These are phyloP conservation scores for Cassiopea andromeda DNA, from an alignment of 30 jellyfish, hydroid and myxozoan genomes.

Conservation along the genomic window DNA sequence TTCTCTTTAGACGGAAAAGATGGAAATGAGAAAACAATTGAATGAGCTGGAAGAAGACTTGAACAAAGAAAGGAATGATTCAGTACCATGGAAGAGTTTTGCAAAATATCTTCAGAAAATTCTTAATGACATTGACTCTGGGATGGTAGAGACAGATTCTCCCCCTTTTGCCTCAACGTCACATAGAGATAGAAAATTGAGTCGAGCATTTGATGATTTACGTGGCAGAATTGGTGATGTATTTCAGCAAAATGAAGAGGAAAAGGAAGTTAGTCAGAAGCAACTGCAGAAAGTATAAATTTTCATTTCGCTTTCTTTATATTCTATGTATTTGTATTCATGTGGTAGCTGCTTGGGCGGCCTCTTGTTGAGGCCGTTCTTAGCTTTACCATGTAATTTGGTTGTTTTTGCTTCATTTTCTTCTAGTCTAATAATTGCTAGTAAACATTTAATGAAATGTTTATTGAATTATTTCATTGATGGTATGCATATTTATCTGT, in stretches of 20 bases:
- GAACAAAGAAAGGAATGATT: slow-evolving; percentile 35
- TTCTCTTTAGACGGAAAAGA: slow-evolving; percentile 41
- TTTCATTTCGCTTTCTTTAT: background rate
- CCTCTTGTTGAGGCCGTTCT: background rate
- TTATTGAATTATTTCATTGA: too few species aligned
- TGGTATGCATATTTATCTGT: too few species aligned
- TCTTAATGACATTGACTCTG: slow-evolving; percentile 26
- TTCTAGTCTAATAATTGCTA: too few species aligned
- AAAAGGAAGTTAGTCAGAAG: slow-evolving; percentile 21
- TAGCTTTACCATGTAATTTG: background rate
- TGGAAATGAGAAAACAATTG: slow-evolving; percentile 9
- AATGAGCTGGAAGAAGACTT: slow-evolving; percentile 42
- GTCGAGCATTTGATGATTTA: slow-evolving; percentile 51
- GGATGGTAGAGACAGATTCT: slow-evolving; percentile 20
- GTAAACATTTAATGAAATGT: too few species aligned
- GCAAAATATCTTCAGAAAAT: slow-evolving; percentile 4
- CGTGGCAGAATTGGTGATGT: slow-evolving; percentile 17
- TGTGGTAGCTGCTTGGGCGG: background rate
- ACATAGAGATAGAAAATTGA: slow-evolving; percentile 27
- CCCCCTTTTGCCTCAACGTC: slow-evolving; percentile 29
- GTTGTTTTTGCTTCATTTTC: too few species aligned
- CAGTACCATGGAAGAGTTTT: slow-evolving; percentile 56
- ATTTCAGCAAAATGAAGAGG: slow-evolving; percentile 32
- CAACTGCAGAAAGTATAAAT: slow-evolving; percentile 19
- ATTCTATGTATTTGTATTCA: background rate